Base-by-base conservation (phyloP, 1,140 invertebrate genomes). In the Drosophila mojavensis region DNA sequence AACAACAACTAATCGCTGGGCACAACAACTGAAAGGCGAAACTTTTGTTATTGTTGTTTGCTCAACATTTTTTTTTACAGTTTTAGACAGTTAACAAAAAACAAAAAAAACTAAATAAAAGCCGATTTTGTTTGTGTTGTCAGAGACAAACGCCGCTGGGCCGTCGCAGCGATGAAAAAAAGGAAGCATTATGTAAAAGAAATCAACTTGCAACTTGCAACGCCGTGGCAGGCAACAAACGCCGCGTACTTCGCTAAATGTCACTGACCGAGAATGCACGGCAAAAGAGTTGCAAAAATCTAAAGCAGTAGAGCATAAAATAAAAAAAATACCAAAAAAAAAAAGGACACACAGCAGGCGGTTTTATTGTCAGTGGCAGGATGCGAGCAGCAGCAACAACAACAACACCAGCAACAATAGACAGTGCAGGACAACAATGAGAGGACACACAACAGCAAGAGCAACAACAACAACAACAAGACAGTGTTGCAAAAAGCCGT, bases 201-300 rank as follows among this genome's bases (percentile, higher is more conserved):
- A 88, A 83, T 89, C 77, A 88, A 78, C 72, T 55, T 62, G 71
- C 55, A 61, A 73, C 15, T 63, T 54, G 48, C 48, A 56, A 54
- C 41, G 63, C 50, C 39, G 47, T 33, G 20, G 50, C 51, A 36
- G n/a, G n/a, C 36, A 64, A 67, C 54, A 78, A 76, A 79, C 71
- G 81, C 68, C 64, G 78, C 78, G 81, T 65, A 65, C 73, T 73
- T 53, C 67, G 66, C 41, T 58, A 55, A 77, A 89, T 89, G 84
- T 89, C 84, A 89, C 60, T 89, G 84, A 89, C 84, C 84, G 84
- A 89, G 83, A 89, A 78, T 89, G 85, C 78, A 68, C 71, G 77
- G 73, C 68, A 83, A 82, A 66, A 75, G 76, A 78, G 75, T 69
- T 76, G 79, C 53, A 45, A 75, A 71, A 54, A 64, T 64, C 73